Evolutionary conservation across 2,888 invertebrate genomes (phyloP).

Genomic region (Agrotis clavis): DNA sequence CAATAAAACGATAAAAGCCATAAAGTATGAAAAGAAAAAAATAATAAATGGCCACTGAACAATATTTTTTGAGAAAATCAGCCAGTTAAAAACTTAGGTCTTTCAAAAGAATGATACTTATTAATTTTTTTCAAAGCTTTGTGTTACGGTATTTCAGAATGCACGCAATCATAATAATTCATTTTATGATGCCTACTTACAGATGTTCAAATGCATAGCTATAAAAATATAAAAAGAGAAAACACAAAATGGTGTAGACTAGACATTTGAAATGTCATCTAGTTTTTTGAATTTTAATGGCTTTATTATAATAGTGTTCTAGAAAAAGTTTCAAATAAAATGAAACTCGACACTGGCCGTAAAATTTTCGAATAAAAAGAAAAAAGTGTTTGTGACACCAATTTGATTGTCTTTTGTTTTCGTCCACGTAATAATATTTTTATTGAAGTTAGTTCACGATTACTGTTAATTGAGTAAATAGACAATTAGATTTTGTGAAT

Average conservation of each 20-base stretch:
- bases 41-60: not conserved
- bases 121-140: not conserved
- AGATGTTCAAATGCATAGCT: constrained; percentile 20
- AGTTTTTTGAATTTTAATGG: constrained; percentile 23
- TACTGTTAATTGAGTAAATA: not conserved
- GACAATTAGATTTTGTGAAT: not conserved
- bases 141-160: constrained; percentile 14
- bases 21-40: constrained; percentile 4
- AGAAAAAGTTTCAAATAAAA: constrained; percentile 4
- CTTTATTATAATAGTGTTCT: constrained; percentile 11
- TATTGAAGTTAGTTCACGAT: not conserved
- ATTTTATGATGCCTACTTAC: not conserved
- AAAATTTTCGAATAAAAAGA: not conserved
- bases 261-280: not conserved
- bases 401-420: not conserved
- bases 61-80: constrained; percentile 20
- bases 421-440: not conserved
- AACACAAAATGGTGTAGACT: constrained; percentile 9
- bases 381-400: not conserved
- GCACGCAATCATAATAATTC: not conserved
- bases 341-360: constrained; percentile 14
- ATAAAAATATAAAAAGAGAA: constrained; percentile 16
- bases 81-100: constrained; percentile 7
- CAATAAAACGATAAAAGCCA: constrained; percentile 3
- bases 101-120: constrained; percentile 30